Evolutionary conservation across 2,113 vertebrate species (phyloP).

Genomic region (Mesoclemmys tuberculata): DNA sequence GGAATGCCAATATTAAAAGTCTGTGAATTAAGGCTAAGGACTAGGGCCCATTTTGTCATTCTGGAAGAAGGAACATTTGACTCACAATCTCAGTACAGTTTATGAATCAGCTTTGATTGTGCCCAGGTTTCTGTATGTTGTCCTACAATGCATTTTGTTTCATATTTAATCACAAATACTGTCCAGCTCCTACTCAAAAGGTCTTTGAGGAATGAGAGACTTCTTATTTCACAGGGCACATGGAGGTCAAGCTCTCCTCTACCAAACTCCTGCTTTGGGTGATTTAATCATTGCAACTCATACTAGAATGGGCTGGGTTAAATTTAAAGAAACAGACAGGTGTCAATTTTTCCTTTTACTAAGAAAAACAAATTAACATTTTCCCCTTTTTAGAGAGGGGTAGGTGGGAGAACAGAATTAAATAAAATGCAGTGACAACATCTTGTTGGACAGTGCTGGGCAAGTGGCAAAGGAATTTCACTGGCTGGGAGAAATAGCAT

Average conservation of each 20-base stretch:
- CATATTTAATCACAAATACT: neutral
- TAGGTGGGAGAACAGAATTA: too few species aligned
- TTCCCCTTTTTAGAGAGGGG: too few species aligned
- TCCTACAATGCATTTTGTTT: conserved; percentile 46
- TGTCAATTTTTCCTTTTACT: too few species aligned
- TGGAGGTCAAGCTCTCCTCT: neutral
- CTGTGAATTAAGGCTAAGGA: conserved; percentile 61
- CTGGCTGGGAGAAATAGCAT: too few species aligned
- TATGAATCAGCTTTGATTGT: conserved; percentile 27
- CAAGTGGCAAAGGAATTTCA: too few species aligned
- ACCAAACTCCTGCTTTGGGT: neutral
- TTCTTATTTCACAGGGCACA: neutral
- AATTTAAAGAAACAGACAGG: too few species aligned
- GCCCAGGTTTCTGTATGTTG: conserved; percentile 33
- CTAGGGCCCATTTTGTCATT: conserved; percentile 2
- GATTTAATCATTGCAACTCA: neutral
- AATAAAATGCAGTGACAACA: too few species aligned
- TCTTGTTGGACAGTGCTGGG: too few species aligned
- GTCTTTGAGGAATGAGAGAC: neutral
- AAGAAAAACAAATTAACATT: too few species aligned
- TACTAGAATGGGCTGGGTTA: too few species aligned
- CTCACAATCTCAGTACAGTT: conserved; percentile 41
- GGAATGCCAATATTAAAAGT: conserved; percentile 27
- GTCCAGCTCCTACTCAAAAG: conserved; percentile 8
- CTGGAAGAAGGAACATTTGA: conserved; percentile 19